phyloP scores from a whole-genome alignment of 2,797 vertebrate genomes.

The Gymnopithys bicolor region DNA sequence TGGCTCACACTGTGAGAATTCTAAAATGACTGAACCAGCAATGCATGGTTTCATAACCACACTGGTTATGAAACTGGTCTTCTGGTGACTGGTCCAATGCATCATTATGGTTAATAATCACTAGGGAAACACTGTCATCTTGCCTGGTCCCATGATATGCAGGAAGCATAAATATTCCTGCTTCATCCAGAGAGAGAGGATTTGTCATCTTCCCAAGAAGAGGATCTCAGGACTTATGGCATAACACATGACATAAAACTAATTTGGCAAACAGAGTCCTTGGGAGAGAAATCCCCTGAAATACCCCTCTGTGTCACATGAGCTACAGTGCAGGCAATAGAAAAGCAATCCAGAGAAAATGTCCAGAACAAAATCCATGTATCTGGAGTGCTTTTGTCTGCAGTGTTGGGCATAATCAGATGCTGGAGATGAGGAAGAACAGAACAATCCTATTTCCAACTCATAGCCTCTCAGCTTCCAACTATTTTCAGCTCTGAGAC shows the following conservation, averaged over 20 bases:
- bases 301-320: neutral
- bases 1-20: neutral
- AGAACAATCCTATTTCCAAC: neutral
- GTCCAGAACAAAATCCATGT: neutral
- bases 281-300: neutral
- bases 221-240: neutral
- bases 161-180: neutral
- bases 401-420: neutral
- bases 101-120: neutral
- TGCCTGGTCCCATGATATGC: neutral
- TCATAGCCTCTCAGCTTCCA: neutral
- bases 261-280: neutral
- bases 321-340: neutral
- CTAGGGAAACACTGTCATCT: neutral
- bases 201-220: slow-evolving; percentile 21
- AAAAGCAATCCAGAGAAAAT: neutral
- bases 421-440: neutral
- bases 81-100: neutral
- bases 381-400: neutral
- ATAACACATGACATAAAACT: neutral
- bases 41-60: neutral
- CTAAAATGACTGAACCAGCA: neutral
- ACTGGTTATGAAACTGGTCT: neutral
- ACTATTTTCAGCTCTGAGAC: slow-evolving; percentile 4
- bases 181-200: neutral